Base-by-base conservation (phyloP, 2,113 vertebrate genomes). In the Lepisosteus osseus region DNA sequence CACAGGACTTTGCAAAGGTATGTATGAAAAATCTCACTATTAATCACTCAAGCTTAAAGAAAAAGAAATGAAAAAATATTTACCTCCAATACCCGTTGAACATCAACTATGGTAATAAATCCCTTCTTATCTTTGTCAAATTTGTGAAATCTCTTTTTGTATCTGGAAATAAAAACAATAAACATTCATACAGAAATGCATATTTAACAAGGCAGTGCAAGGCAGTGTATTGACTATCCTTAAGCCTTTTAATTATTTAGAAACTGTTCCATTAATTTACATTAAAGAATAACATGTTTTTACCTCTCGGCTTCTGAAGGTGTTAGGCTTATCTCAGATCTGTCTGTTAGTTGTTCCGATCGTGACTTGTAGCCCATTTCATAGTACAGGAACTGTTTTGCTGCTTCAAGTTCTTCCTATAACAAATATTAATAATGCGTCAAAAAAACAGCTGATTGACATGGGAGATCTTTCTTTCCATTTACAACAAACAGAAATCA, bases 351-450 rank as follows among this genome's bases (percentile, higher is more conserved):
- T 65, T 98, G 96, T 66, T 99, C 97, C 1, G 94, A 94, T 6
- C 95, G 95, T 17, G 95, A 94, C 83, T 96, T 96, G 90, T 96
- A 99, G 83, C 97, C 97, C 97, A 99, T 99, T 88, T 99, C 97
- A 0, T 93, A 92, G 74, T 98, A 94, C 4, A 99, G 83, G 68
- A 99, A 99, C 62, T 84, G 93, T 79, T 72, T 94, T 0, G 96
- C 97, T 0, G 86, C 81, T 61, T 94, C 92, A 3, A 99, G 88
- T 85, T 99, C 91, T 12, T 92, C 92, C 97, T 99, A 54, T 45
- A 70, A 66, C 73, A 29, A 65, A 61, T 57, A 29, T 13, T 8
- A 59, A 59, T 13, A n/a, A 59, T 51, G 47, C 47, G 47, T 6
- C 5, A n/a, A 13, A 13, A 17, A 59, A 11, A n/a, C 57, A 59